Evolutionary conservation across 2,113 vertebrate genomes (phyloP), one percentile per base, ranked within the genome.

Genomic region (Corvus cornix): DNA sequence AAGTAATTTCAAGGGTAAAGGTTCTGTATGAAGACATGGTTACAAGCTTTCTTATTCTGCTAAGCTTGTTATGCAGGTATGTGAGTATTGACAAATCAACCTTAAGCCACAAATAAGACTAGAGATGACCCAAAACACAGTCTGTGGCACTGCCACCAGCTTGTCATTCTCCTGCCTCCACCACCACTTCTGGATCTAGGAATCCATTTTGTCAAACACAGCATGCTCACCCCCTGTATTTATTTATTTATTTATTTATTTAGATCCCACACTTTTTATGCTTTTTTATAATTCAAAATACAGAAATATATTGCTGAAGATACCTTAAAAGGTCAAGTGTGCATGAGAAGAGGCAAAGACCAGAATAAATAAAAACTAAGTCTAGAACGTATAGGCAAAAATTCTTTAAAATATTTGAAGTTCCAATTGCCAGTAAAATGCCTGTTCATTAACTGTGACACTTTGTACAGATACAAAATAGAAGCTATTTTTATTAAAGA

Each of bases 401-500:
- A 17, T 30, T 70, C 16, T 67, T 76, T 31, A 67, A 76, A 86
- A n/a, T 49, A 66, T 31, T 46, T 66, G 11, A 79, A 77, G 52
- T 80, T 92, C 55, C 49, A 78, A 12, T 22, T 75, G 70, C 30
- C 49, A 91, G 75, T 62, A 73, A 83, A 73, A 89, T 63, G 44
- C 37, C 30, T 84, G 79, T 18, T 93, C 49, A 74, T 92, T 90
- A 96, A 93, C 23, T 56, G 28, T 92, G 53, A 96, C 88, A 90
- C 75, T 94, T 80, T 17, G 33, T 60, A 70, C 62, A 92, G 74
- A 21, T 64, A 87, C 31, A 66, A 88, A 96, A 95, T 37, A 87
- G 39, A 85, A 91, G 41, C 44, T 93, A 87, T 75, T 97, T 96
- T 97, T 95, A 97, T 92, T 96, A 59, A 55, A 92, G 87, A 79